Evolutionary conservation across 2,797 vertebrate genomes (phyloP), one percentile per base, ranked within the genome.

Genomic region (Chaetodon trifasciatus): DNA sequence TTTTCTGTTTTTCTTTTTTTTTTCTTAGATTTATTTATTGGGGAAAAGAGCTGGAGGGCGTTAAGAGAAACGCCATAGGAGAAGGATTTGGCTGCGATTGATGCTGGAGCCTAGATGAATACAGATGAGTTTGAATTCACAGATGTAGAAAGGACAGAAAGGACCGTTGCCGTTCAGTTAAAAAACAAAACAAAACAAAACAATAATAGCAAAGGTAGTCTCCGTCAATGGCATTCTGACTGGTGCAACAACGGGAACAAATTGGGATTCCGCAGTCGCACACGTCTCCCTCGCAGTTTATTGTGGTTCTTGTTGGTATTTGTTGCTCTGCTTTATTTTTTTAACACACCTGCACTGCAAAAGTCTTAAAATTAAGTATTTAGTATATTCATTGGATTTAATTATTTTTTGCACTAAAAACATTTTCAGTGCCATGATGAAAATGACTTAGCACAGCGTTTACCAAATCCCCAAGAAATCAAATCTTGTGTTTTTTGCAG

Each of bases 261-360:
- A 91, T 91, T 92, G 82, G 58, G 83, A 93, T 93, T 91, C 89
- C 84, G 88, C 55, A 63, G 88, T 76, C 23, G 67, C 91, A 88
- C 86, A 76, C 86, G 83, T 52, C 86, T 81, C 70, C 58, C 58
- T 85, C 17, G 15, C 55, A 44, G 70, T 78, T 77, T 71, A 69
- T 82, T 80, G 81, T 77, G 49, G 40, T 57, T 52, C 47, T 68
- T 63, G 62, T 64, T 89, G 81, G 68, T 21, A 37, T 69, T 75
- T 62, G 78, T 74, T 37, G 78, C 49, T 72, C 53, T 53, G 40
- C 62, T 82, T 82, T 57, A 23, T 35, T 63, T 78, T 16, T 78
- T 60, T 2, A 74, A 74, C 52, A n/a, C 39, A 60, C 24, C 16
- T 56, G 24, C 66, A 37, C 53, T 79, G 70, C 65, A 78, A 37